Evolutionary conservation across 2,113 vertebrate species (phyloP), one percentile per base, ranked within the genome.

Genomic region (Vimba vimba): DNA sequence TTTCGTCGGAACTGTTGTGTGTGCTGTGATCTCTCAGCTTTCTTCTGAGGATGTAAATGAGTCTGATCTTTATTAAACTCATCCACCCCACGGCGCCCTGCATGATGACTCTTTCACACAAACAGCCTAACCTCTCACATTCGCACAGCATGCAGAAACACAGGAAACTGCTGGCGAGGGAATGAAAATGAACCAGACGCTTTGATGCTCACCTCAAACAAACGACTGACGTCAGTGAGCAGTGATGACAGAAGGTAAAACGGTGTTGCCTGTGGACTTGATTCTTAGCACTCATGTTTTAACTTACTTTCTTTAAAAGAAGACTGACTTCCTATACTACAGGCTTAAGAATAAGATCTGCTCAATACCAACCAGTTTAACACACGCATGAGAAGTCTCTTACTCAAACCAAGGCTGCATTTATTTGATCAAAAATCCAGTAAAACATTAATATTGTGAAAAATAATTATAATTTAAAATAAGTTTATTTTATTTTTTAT

Each of bases 31-130:
- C 59, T 78, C 39, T n/a, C 50, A 57, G 75, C 75, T 39, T 47
- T 76, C 73, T 74, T 84, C 39, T 85, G 73, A 77, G 39, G 59
- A 76, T 85, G 84, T 79, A 85, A 85, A 85, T 85, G 84, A 79
- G 84, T 39, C 62, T 69, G 84, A 79, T 85, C 84, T 55, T 85
- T 85, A 79, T 78, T 79, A 86, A 86, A 86, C 68, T 27, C 79
- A 52, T 64, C 15, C 85, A 66, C 64, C 79, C 55, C 33, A 62
- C 33, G 30, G 74, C 45, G 27, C 84, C 12, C 59, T 7, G 59
- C 25, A 47, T 85, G 75, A 71, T 76, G 66, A 60, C 36, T 62
- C 43, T 30, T 80, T 75, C 79, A 17, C 73, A 77, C 83, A 52
- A 82, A 69, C 80, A 55, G 43, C 25, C 27, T 52, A 82, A 82